phyloP scores from a whole-genome alignment of 2,113 vertebrate genomes.

The Protobothrops flavoviridis region DNA sequence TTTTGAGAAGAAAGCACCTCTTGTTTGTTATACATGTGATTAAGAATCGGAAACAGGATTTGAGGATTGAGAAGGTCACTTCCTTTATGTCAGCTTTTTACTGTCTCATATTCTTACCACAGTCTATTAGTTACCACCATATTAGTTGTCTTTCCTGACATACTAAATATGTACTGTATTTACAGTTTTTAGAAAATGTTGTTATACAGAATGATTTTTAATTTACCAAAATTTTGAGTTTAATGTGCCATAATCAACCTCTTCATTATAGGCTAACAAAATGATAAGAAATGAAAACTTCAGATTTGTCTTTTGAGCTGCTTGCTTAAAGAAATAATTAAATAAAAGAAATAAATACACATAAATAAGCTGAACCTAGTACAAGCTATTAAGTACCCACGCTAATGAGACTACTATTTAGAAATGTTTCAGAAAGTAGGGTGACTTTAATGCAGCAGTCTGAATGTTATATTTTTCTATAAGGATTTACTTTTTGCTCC shows the following conservation, averaged over 20 bases:
- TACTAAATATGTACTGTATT: neutral
- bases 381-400: neutral
- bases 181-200: neutral
- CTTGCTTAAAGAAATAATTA: neutral
- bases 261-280: neutral
- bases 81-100: neutral
- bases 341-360: neutral
- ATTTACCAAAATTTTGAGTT: neutral
- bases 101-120: neutral
- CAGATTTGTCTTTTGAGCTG: neutral
- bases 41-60: neutral
- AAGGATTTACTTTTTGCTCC: neutral
- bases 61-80: neutral
- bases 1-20: neutral
- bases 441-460: neutral
- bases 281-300: neutral
- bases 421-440: neutral
- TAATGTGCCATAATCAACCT: neutral
- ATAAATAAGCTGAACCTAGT: neutral
- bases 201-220: neutral
- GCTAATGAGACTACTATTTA: neutral
- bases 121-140: neutral
- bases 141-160: neutral
- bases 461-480: neutral
- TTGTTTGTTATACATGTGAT: neutral